Conservation (phyloP, 1,140 invertebrate species). For the Phenacoccus solenopsis region DNA sequence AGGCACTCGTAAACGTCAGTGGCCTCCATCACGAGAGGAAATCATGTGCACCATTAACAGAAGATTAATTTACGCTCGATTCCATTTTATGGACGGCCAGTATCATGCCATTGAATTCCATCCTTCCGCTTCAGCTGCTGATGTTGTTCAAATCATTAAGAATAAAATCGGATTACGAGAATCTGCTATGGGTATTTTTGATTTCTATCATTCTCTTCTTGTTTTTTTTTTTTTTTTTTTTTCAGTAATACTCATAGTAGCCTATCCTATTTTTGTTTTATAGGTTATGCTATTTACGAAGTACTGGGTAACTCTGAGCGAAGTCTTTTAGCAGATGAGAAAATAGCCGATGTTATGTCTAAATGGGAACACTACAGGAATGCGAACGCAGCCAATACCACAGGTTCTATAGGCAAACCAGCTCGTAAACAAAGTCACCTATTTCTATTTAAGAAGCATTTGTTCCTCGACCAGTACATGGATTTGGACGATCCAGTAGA, state of each 20-base stretch:
- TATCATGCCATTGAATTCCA: slow-evolving; percentile 91
- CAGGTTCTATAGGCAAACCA: slow-evolving; percentile 31
- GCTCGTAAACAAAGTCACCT: slow-evolving; percentile 39
- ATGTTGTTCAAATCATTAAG: slow-evolving; percentile 79
- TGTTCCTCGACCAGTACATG: slow-evolving; percentile 76
- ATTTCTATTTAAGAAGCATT: slow-evolving; percentile 81
- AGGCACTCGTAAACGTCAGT: slow-evolving; percentile 71
- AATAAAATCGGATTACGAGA: slow-evolving; percentile 81
- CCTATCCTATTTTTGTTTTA: slow-evolving; percentile 20
- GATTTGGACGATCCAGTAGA: slow-evolving; percentile 78
- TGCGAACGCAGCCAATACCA: slow-evolving; percentile 36
- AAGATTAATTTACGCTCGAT: slow-evolving; percentile 76
- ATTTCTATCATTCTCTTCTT: not conserved
- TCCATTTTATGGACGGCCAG: slow-evolving; percentile 88
- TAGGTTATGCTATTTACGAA: slow-evolving; percentile 44
- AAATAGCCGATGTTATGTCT: slow-evolving; percentile 85
- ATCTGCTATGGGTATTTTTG: slow-evolving; percentile 51
- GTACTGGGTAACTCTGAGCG: slow-evolving; percentile 69
- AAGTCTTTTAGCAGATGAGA: slow-evolving; percentile 68
- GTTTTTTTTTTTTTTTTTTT: too few relatives aligned
- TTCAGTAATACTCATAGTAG: too few relatives aligned
- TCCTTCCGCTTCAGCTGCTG: slow-evolving; percentile 80
- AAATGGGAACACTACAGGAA: slow-evolving; percentile 81
- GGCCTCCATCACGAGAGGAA: slow-evolving; percentile 86
- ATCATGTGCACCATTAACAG: slow-evolving; percentile 85